phyloP scores from a whole-genome alignment of 2,888 invertebrate species.

The Rotaria macrura region DNA sequence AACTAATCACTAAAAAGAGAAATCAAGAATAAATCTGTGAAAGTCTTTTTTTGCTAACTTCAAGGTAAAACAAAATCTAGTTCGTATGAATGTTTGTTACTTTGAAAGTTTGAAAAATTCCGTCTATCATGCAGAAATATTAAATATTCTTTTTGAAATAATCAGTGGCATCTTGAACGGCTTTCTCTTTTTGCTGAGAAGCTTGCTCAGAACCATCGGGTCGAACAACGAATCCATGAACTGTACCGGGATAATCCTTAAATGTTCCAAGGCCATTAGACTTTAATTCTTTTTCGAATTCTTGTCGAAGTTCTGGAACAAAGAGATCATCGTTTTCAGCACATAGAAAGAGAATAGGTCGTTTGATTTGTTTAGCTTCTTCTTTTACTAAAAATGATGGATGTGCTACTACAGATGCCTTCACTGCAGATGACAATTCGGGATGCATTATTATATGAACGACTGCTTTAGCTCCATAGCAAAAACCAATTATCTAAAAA shows the following conservation, averaged over 20 bases:
- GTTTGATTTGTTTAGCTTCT: not conserved
- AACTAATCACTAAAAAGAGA: too few species aligned
- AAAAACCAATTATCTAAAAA: not conserved
- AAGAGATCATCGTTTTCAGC: not conserved
- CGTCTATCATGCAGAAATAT: too few species aligned
- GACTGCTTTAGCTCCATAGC: not conserved
- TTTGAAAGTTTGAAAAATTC: too few species aligned
- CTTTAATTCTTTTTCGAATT: not conserved
- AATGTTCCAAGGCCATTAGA: not conserved
- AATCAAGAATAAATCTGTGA: too few species aligned
- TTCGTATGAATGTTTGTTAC: too few species aligned
- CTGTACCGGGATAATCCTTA: not conserved
- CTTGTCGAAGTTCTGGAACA: not conserved
- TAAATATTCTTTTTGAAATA: too few species aligned
- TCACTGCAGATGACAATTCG: not conserved
- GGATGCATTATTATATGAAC: not conserved
- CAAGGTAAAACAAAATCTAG: too few species aligned
- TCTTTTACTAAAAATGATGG: not conserved
- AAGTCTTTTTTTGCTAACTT: too few species aligned
- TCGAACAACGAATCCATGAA: not conserved
- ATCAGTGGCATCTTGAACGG: too few species aligned
- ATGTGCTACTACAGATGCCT: not conserved
- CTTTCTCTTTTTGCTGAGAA: too few species aligned
- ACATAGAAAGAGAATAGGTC: not conserved
- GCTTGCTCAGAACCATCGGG: not conserved